Evolutionary conservation across 1,140 invertebrate species (phyloP).

Genomic region (Branchinecta lynchi): DNA sequence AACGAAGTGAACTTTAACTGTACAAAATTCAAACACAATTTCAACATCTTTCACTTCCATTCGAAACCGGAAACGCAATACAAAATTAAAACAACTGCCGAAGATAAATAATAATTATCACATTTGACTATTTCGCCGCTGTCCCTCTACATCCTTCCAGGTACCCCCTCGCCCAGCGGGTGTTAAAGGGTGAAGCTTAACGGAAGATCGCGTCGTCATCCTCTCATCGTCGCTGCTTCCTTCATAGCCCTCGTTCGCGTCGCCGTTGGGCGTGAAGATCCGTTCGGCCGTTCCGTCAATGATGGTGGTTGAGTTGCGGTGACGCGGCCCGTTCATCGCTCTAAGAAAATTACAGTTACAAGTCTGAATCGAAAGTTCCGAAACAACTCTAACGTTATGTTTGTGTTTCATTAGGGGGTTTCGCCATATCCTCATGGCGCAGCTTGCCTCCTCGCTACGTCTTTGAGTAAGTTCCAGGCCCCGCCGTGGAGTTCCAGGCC

Average conservation of each 20-base stretch:
- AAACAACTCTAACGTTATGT: no score
- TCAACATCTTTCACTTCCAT: no score
- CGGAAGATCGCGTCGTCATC: conserved; percentile 2
- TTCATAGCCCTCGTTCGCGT: conserved; percentile 14
- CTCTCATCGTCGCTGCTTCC: conserved; percentile 15
- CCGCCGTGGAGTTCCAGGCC: no score
- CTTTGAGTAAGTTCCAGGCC: no score
- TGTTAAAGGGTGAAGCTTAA: conserved; percentile 12
- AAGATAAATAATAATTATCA: not conserved
- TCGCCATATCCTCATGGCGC: no score
- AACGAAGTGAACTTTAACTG: no score
- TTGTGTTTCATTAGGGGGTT: no score
- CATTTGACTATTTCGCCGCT: conserved; percentile 13
- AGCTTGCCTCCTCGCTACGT: no score
- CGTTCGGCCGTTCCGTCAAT: conserved; percentile 39
- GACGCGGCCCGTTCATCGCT: conserved; percentile 32
- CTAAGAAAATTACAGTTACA: not conserved
- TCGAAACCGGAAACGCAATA: no score
- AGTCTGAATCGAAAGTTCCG: no score
- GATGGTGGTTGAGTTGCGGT: conserved; percentile 40
- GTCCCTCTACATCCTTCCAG: not conserved
- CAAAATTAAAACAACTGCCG: no score
- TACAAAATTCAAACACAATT: no score
- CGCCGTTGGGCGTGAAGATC: conserved; percentile 32
- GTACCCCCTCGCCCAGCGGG: not conserved